These are phyloP conservation scores for Australoheros facetus DNA, from an alignment of 2,797 vertebrate genomes.

Conservation along the genomic window DNA sequence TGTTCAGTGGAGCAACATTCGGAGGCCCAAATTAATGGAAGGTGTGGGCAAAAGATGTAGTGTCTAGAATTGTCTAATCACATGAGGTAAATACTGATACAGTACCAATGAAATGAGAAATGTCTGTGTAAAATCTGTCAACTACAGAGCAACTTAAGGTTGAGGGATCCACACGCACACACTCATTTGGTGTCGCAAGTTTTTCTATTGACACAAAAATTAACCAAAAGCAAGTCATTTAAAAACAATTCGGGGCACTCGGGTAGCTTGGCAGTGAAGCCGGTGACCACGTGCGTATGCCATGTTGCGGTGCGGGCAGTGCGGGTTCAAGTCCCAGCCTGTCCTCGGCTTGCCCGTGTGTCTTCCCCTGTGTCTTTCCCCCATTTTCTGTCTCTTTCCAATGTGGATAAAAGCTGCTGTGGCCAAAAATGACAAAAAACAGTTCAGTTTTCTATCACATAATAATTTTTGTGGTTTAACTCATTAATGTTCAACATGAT, in stretches of 20 bases:
- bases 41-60: not conserved
- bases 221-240: not conserved
- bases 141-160: not conserved
- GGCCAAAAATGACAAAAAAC: not conserved
- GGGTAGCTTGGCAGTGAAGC: too few species aligned
- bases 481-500: not conserved
- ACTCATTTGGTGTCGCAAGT: too few species aligned
- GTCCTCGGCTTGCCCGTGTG: too few species aligned
- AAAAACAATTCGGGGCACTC: not conserved
- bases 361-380: too few species aligned
- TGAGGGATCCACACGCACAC: not conserved
- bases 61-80: not conserved
- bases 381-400: too few species aligned
- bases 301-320: too few species aligned
- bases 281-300: too few species aligned
- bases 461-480: not conserved
- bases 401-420: too few species aligned
- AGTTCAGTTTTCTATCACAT: not conserved
- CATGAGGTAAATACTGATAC: not conserved
- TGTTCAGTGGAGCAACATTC: not conserved
- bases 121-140: not conserved
- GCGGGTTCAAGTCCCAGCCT: too few species aligned
- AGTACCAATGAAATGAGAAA: not conserved
- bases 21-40: not conserved
- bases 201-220: too few species aligned